Evolutionary conservation across 92 coral and sea anemone genomes (phyloP).

Genomic region (Paramuricea clavata): DNA sequence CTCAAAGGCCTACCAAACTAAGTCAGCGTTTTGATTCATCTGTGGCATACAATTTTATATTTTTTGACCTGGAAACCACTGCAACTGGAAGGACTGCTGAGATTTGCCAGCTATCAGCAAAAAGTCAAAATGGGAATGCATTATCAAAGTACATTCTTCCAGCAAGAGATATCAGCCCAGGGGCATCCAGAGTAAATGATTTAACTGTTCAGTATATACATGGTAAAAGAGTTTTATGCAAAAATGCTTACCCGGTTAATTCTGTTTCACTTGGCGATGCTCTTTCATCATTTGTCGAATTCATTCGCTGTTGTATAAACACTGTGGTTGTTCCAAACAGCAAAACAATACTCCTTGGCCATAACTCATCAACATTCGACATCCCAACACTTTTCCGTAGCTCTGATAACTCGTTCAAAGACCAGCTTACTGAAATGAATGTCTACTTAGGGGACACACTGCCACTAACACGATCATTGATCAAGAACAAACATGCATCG

Average conservation of each 20-base stretch:
- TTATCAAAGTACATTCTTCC: constrained; percentile 6
- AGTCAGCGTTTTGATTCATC: neutral
- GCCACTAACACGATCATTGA: neutral
- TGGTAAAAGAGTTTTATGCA: constrained; percentile 11
- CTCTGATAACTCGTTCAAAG: neutral
- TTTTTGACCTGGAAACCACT: constrained; percentile 61
- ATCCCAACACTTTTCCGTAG: constrained; percentile 38
- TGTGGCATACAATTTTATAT: constrained; percentile 33
- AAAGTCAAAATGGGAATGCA: neutral
- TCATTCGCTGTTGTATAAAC: neutral
- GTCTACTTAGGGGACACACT: constrained; percentile 1
- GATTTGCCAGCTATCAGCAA: constrained; percentile 5
- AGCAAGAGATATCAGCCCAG: neutral
- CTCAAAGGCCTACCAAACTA: constrained; percentile 30
- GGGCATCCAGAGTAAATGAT: neutral
- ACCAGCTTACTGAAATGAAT: neutral
- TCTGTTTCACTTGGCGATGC: neutral
- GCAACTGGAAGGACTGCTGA: constrained; percentile 6
- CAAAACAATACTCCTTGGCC: constrained; percentile 39
- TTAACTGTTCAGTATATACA: neutral
- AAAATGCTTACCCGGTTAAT: constrained; percentile 2
- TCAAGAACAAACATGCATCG: neutral
- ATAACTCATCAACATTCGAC: constrained; percentile 45
- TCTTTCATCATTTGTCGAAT: neutral
- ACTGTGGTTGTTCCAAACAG: neutral